Evolutionary conservation across 2,888 invertebrate genomes (phyloP), one percentile per base, ranked within the genome.

Genomic region (Parnassius mnemosyne): DNA sequence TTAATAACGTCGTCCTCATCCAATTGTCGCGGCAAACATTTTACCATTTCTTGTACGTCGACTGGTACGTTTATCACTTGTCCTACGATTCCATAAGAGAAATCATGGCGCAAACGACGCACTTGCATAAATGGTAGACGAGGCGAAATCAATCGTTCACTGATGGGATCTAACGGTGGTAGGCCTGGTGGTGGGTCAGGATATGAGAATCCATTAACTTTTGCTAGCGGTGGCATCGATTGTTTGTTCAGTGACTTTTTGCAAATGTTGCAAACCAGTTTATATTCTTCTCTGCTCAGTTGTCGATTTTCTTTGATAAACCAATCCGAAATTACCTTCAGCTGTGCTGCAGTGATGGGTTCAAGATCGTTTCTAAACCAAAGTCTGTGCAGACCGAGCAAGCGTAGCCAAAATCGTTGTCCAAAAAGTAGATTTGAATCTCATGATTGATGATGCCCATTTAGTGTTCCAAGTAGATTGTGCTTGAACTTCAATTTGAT

Each of bases 311-410:
- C 67, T 50, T 66, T 70, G 52, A 68, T 57, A 53, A 63, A 69
- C 71, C 72, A 70, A 61, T 76, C 71, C 69, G 75, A 75, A 0
- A 76, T 76, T 0, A 79, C 74, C 71, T 76, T 0, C 50, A 78
- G 71, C 42, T 79, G 74, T 73, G 66, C 66, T 0, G 71, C 75
- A 76, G 75, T 76, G 73, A 75, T 76, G 71, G 49, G 10, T 75
- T 80, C 78, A 3, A 80, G 72, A 68, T 81, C 80, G 9, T 79
- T 77, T 61, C 67, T 76, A 55, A 74, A 81, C 79, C 80, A 81
- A 34, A 82, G 57, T 74, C 80, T 61, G 69, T 81, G 64, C 79
- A 81, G 63, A 81, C 72, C 10, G 74, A 72, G 25, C 78, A 80
- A 71, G 73, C 66, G 61, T 77, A 20, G 68, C 77, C 77, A 75